Base-by-base conservation (phyloP, 2,888 invertebrate species). In the Linyphia triangularis region DNA sequence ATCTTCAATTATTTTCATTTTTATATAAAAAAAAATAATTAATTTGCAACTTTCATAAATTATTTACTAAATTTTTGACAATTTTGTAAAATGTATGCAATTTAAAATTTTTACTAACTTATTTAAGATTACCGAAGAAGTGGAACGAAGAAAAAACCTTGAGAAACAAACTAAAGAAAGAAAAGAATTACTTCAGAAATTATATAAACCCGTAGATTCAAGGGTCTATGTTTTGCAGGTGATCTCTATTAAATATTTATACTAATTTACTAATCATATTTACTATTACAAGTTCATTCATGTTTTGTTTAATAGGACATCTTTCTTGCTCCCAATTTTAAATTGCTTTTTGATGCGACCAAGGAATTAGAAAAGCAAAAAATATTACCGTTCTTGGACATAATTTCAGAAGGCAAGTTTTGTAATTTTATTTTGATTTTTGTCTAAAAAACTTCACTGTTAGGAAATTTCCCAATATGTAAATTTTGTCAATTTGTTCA, bases 351-450 rank as follows among this genome's bases (percentile, higher is more conserved):
- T 24, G 24, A 75, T 26, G 26, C 73, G 28, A 37, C 59, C 40
- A 73, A 65, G 28, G 28, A 33, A 16, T 67, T 40, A 30, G 30
- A 73, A 59, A 57, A 13, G 4, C 7, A 81, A 22, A 5, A 86
- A 37, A 40, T 26, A 6, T 30, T 73, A 9, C 65, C 67, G 33
- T 30, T 75, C 26, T 13, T 81, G 24, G 73, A 86, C 59, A 30
- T 84, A 4, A 67, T 84, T 57, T 84, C 84, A n/a, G 37, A 75
- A 57, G 84, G 84, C 75, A 37, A 84, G 67, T 24, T 51, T 67
- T 3, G 51, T n/a, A 6, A 5, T 51, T 51, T 5, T n/a, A 28
- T 65, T n/a, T 13, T 9, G 26, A 16, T 22, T 2, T 16, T 65
- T 65, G 4, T 6, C 10, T 28, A 40, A 9, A 43, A 70, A 19